Base-by-base conservation (phyloP, 53 echinoderm and acorn worm genomes). In the Crossaster papposus region DNA sequence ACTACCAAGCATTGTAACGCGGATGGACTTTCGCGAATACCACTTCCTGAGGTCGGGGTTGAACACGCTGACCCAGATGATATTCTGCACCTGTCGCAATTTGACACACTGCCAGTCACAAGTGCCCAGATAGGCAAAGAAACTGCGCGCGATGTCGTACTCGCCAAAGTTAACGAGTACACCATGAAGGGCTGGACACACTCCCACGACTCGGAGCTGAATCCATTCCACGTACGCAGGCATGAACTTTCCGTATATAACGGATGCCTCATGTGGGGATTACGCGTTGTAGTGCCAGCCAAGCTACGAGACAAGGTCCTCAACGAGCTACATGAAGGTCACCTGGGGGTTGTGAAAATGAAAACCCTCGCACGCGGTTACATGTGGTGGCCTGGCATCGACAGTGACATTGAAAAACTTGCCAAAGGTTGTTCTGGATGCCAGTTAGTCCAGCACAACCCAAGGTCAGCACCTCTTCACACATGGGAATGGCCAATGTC, bases 331-430 rank as follows among this genome's bases (percentile, higher is more conserved):
- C 90, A 94, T 80, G 89, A 94, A 77, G 89, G 94, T 64, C 91
- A 94, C 51, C 70, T 91, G 28, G 94, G 94, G 50, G 84, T 94
- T 62, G 80, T 91, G 30, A 91, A 91, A 51, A 91, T 94, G 94
- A 91, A 91, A 81, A 83, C 83, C 35, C 68, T 92, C 55, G 85
- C 89, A 36, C 77, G 90, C 54, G 71, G 80, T 38, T 85, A 86
- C 50, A 90, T 84, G 7, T 93, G 93, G 90, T 90, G 93, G 93
- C 88, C 88, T 1, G 76, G 93, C 36, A 53, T 92, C 30, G 85
- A 92, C 29, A 83, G 58, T 33, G 92, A 93, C 32, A 93, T 93
- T 28, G 93, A 93, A 62, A 64, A 31, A 79, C 36, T 90, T 82
- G 91, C 91, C 51, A 90, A 90, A 90, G 64, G 64, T n/a, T 90